Base-by-base conservation (phyloP, 2,797 vertebrate genomes). In the Microtus obscurus region DNA sequence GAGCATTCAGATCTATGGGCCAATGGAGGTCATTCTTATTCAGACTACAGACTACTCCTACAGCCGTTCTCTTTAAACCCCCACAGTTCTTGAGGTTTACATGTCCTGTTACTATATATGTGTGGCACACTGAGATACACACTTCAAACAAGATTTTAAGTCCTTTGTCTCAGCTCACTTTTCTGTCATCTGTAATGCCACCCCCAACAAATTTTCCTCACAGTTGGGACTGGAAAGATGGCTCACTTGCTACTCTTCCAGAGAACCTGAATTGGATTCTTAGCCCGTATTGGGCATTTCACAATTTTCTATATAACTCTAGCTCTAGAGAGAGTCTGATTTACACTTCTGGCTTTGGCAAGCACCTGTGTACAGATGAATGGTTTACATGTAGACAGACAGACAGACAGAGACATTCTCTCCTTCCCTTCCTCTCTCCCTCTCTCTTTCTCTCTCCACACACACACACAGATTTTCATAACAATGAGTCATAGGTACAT, bases 111-210 rank as follows among this genome's bases (percentile, higher is more conserved):
- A 9, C n/a, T 83, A 83, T 37, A 59, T 43, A 83, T 48, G 7
- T 74, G 40, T 34, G 61, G 31, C 5, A 7, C 51, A 12, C 10
- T 87, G 45, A 89, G 67, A 53, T 40, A 69, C 14, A 11, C 12
- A 45, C 86, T 92, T 93, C 71, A 95, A 77, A 51, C 56, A 78
- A 79, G 10, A 45, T 43, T 91, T 91, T 83, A 13, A 45, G 34
- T 77, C 73, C 19, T 77, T 87, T 92, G 16, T 73, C 43, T 76
- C 27, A 59, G 90, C 4, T 76, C 19, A 59, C 63, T 29, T 78
- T 93, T 77, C 73, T 59, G 12, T 79, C n/a, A 48, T 94, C 69
- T 71, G 91, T 89, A 51, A 43, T 65, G 45, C 5, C 5, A 79
- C 21, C 10, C 12, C 21, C 1, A 25, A n/a, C 34, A 56, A 29